Percentiles rank a stretch among this genome's conserved stretches.
These are phyloP conservation scores for Chionodraco myersi DNA, from an alignment of 2,113 vertebrate genomes.

Conservation along the genomic window DNA sequence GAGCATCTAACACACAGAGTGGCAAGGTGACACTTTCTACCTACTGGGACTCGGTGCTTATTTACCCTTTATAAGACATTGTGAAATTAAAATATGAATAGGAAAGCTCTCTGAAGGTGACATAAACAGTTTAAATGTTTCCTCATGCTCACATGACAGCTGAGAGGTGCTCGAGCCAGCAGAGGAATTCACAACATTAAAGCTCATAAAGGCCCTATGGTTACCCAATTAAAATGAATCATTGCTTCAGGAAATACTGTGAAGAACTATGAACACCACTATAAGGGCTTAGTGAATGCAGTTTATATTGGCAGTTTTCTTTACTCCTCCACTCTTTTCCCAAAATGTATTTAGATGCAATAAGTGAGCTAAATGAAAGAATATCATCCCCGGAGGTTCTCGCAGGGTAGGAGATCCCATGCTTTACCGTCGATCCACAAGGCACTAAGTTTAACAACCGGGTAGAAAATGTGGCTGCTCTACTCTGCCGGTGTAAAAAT, in stretches of 20 bases:
- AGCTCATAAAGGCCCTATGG: constrained; percentile 52
- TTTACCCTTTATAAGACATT: constrained; percentile 28
- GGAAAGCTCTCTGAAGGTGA: constrained; percentile 45
- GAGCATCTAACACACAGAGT: background rate
- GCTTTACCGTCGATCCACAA: background rate
- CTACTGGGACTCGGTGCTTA: constrained; percentile 9
- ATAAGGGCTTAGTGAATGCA: constrained; percentile 23
- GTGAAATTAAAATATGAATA: constrained; percentile 45
- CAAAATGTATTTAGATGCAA: constrained; percentile 45
- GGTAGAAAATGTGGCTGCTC: background rate
- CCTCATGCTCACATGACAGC: constrained; percentile 32
- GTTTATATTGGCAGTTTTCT: constrained; percentile 32
- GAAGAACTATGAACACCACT: constrained; percentile 17
- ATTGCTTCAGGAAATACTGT: constrained; percentile 44
- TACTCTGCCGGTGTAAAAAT: constrained; percentile 10
- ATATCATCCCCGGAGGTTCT: constrained; percentile 34
- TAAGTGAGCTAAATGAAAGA: constrained; percentile 40
- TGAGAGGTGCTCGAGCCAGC: constrained; percentile 31
- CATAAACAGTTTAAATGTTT: constrained; percentile 58
- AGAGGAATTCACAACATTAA: constrained; percentile 51
- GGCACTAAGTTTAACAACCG: constrained; percentile 4
- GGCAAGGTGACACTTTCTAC: background rate
- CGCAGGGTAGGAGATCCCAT: background rate
- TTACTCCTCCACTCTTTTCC: constrained; percentile 8
- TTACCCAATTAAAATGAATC: constrained; percentile 54